Base-by-base conservation (phyloP, 2,888 invertebrate species). In the Tromatobia lineatoria region DNA sequence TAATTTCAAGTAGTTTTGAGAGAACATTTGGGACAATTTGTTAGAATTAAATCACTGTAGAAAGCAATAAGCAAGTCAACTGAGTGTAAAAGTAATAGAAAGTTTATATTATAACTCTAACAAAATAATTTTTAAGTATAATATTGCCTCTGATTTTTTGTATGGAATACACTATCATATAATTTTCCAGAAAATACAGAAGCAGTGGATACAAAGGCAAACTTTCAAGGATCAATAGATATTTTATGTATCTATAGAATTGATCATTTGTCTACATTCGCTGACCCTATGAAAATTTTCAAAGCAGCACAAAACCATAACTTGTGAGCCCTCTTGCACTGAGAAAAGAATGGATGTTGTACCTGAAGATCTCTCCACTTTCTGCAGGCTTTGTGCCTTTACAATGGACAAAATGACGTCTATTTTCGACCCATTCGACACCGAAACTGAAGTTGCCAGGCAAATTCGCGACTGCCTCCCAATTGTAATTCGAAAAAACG, bases 311-410 rank as follows among this genome's bases (percentile, higher is more conserved):
- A 18, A 74, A 34, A 15, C n/a, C 7, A 13, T 11, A 15, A 15
- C 20, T 8, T 13, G 20, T 4, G 20, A 20, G 2, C 20, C 4
- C 11, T 50, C 50, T 20, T 1, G 61, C 20, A 15, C 20, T 18
- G 13, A 50, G 25, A 1, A 15, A 13, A n/a, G 18, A n/a, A 34
- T 20, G 47, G 50, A 61, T 13, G 23, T 10, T 10, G 15, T 11
- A n/a, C 2, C 23, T 3, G 20, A 34, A 3, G 54, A 59, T 47
- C 23, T 4, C 1, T 29, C 29, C 3, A 25, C 11, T 7, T 54
- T 74, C 11, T 86, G 86, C 69, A 80, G 86, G 73, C 85, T 86
- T 8, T 85, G 85, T 38, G 70, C 83, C 10, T 8, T 6, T 2
- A 59, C 29, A 18, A 70, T 45, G 13, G 34, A 54, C 0, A 18